Conservation (phyloP, 2,113 vertebrate genomes). For the Agapornis roseicollis region DNA sequence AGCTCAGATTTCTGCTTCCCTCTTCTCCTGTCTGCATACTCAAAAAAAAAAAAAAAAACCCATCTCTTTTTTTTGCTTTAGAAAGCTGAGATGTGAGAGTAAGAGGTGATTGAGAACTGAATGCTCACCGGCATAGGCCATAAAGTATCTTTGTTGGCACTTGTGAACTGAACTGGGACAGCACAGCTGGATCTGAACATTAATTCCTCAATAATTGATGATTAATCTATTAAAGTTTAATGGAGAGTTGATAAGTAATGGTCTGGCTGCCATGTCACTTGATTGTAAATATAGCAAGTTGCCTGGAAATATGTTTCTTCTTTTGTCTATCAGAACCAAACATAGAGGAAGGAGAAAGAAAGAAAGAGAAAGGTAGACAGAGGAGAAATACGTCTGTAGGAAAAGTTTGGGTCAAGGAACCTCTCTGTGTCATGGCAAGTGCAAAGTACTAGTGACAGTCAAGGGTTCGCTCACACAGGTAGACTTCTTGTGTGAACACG, state of each 20-base stretch:
- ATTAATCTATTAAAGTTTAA: constrained; percentile 82
- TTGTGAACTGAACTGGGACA: constrained; percentile 72
- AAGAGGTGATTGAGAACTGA: constrained; percentile 5
- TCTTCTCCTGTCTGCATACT: not conserved
- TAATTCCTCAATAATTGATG: constrained; percentile 84
- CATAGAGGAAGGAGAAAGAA: not conserved
- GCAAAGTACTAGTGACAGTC: not conserved
- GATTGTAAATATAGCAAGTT: constrained; percentile 73
- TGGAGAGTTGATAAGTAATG: constrained; percentile 77
- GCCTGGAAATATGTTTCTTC: constrained; percentile 65
- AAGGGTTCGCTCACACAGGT: not conserved
- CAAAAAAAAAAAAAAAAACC: no score
- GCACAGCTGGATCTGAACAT: constrained; percentile 79
- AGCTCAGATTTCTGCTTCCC: not conserved
- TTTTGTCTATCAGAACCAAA: constrained; percentile 13
- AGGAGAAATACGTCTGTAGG: not conserved
- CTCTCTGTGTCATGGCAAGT: rapidly evolving
- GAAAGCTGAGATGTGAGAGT: not conserved
- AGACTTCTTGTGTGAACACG: not conserved
- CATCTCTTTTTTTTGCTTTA: constrained; percentile 6
- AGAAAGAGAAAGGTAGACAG: not conserved
- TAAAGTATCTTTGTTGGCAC: constrained; percentile 51
- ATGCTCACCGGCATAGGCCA: not conserved
- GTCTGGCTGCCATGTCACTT: constrained; percentile 74
- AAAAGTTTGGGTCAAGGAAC: not conserved